These are phyloP conservation scores for Lamproptera curius DNA, from an alignment of 2,888 invertebrate genomes.

Conservation along the genomic window DNA sequence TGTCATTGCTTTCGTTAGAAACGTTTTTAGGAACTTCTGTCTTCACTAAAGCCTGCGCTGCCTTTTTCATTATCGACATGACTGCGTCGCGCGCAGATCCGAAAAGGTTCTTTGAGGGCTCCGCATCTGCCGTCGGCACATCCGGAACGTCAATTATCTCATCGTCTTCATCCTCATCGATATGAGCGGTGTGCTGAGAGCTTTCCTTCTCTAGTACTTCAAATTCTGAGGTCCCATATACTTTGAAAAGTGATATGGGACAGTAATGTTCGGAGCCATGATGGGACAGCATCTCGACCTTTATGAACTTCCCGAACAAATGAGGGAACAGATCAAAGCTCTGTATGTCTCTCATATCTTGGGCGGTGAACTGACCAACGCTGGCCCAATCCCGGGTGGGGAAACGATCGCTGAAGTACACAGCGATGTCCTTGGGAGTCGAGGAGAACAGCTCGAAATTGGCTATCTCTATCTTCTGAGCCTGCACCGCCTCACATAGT, in stretches of 20 bases:
- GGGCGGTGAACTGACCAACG: slow-evolving; percentile 92
- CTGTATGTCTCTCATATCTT: slow-evolving; percentile 92
- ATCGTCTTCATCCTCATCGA: slow-evolving; percentile 82
- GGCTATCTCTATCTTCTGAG: slow-evolving; percentile 95
- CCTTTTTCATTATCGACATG: slow-evolving; percentile 94
- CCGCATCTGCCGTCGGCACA: slow-evolving; percentile 62
- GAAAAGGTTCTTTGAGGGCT: slow-evolving; percentile 84
- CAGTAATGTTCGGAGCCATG: slow-evolving; percentile 99
- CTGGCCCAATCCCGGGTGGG: slow-evolving; percentile 95
- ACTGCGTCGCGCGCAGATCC: slow-evolving; percentile 94
- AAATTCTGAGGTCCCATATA: slow-evolving; percentile 95
- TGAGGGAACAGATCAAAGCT: slow-evolving; percentile 89
- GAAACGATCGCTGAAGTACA: slow-evolving; percentile 92
- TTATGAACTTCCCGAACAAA: slow-evolving; percentile 92
- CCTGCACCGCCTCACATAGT: slow-evolving; percentile 98
- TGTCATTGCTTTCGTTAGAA: slow-evolving; percentile 67
- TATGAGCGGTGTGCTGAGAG: slow-evolving; percentile 80
- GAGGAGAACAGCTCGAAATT: slow-evolving; percentile 99
- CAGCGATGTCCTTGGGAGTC: slow-evolving; percentile 93
- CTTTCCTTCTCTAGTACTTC: slow-evolving; percentile 92
- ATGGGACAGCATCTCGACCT: slow-evolving; percentile 94
- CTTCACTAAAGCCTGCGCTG: slow-evolving; percentile 90
- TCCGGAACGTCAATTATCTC: slow-evolving; percentile 80
- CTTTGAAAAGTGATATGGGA: slow-evolving; percentile 96
- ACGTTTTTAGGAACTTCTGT: slow-evolving; percentile 81